phyloP scores from a whole-genome alignment of 2,113 vertebrate genomes.

The Myiagra hebetior region DNA sequence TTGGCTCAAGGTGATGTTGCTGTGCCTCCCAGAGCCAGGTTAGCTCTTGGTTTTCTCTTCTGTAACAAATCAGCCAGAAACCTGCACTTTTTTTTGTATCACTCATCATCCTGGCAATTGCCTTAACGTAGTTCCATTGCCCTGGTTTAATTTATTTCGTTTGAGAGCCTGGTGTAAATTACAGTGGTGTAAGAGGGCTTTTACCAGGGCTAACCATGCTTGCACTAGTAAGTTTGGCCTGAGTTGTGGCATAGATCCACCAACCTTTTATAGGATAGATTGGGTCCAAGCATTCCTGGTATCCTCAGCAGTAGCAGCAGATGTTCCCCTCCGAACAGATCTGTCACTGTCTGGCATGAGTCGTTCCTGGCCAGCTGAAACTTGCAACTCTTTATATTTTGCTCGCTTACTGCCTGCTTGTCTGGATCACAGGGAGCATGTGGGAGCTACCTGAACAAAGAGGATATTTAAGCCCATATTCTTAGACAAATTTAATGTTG shows the following conservation, averaged over 20 bases:
- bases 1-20: neutral
- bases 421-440: neutral
- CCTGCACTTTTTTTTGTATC: neutral
- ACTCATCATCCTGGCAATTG: neutral
- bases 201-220: neutral
- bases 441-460: neutral
- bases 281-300: constrained; percentile 38
- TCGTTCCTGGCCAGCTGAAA: constrained; percentile 10
- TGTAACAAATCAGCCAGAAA: neutral
- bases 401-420: neutral
- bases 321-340: neutral
- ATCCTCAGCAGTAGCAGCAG: constrained; percentile 43
- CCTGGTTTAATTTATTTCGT: neutral
- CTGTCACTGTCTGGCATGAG: constrained; percentile 23
- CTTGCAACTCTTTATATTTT: neutral
- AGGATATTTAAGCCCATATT: neutral
- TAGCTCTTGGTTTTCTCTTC: neutral
- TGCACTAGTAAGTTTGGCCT: neutral
- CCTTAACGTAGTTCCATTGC: neutral
- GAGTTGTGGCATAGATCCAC: neutral
- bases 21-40: neutral
- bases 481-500: neutral
- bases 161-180: neutral
- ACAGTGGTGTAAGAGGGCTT: neutral
- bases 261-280: constrained; percentile 26